phyloP scores from a whole-genome alignment of 2,888 invertebrate species.

The Euphydryas editha region DNA sequence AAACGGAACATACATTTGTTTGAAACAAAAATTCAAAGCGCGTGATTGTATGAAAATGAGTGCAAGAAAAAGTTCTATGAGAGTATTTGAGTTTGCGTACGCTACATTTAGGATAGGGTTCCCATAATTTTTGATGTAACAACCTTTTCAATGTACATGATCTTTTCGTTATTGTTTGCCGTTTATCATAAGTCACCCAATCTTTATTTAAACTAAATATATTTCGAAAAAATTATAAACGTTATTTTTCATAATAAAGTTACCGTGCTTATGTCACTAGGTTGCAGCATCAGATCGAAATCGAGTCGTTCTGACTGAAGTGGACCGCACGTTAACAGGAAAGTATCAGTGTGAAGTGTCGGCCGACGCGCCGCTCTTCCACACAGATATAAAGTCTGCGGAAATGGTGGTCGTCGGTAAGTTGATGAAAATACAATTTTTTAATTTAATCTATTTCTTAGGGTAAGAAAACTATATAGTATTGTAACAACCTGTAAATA shows the following conservation, averaged over 20 bases:
- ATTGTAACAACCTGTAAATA: neutral
- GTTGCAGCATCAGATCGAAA: constrained; percentile 87
- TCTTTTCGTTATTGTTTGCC: neutral
- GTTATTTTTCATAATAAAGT: neutral
- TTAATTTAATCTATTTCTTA: neutral
- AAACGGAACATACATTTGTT: too few relatives aligned
- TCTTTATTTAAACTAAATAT: too few relatives aligned
- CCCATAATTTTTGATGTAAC: too few relatives aligned
- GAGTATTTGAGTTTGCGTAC: too few relatives aligned
- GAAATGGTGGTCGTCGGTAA: constrained; percentile 86
- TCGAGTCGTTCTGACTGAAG: constrained; percentile 86
- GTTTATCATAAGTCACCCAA: too few relatives aligned
- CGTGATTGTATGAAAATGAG: too few relatives aligned
- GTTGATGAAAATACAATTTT: constrained; percentile 41
- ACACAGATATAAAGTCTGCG: constrained; percentile 86
- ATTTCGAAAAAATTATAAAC: too few relatives aligned
- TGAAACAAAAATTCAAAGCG: too few relatives aligned
- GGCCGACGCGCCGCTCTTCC: constrained; percentile 87
- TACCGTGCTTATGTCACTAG: constrained; percentile 59
- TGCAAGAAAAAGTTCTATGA: too few relatives aligned
- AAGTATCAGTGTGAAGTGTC: constrained; percentile 90
- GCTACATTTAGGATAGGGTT: too few relatives aligned
- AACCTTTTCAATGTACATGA: too few relatives aligned
- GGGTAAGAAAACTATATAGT: neutral
- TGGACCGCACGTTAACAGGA: constrained; percentile 86